phyloP scores from a whole-genome alignment of 2,113 vertebrate species.

The Crocuta crocuta region DNA sequence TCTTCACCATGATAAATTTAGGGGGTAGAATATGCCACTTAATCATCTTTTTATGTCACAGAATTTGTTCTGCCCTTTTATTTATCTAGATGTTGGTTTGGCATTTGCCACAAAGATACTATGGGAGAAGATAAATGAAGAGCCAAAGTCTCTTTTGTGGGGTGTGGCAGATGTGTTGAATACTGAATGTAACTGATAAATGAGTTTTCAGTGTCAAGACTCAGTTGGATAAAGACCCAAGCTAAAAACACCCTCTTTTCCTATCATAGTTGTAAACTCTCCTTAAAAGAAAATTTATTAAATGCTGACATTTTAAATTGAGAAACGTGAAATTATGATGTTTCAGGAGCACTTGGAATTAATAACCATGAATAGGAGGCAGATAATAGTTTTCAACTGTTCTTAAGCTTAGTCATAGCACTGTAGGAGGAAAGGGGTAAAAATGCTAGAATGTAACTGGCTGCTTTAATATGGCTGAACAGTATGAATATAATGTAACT shows the following conservation, averaged over 20 bases:
- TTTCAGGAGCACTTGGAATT: constrained; percentile 32
- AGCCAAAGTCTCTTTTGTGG: neutral
- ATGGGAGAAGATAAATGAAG: neutral
- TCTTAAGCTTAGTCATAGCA: constrained; percentile 12
- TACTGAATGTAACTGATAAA: neutral
- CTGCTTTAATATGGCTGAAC: neutral
- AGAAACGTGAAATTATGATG: constrained; percentile 4
- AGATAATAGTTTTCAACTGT: neutral
- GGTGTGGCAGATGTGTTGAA: neutral
- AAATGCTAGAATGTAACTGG: neutral
- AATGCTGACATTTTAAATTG: neutral
- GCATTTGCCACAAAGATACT: neutral
- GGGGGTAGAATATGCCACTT: neutral
- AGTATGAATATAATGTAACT: neutral
- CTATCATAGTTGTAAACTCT: neutral
- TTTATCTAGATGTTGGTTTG: neutral
- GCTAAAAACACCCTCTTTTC: neutral
- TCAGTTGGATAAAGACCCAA: neutral
- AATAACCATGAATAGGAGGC: neutral
- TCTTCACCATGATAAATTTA: neutral
- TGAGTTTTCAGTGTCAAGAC: neutral
- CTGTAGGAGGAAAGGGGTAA: neutral
- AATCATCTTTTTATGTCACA: neutral
- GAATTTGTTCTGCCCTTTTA: neutral
- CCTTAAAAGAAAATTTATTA: neutral